Percentiles rank a stretch among this genome's conserved stretches.
Evolutionary conservation across 2,113 vertebrate species (phyloP).

Genomic region (Spheniscus mendiculus): DNA sequence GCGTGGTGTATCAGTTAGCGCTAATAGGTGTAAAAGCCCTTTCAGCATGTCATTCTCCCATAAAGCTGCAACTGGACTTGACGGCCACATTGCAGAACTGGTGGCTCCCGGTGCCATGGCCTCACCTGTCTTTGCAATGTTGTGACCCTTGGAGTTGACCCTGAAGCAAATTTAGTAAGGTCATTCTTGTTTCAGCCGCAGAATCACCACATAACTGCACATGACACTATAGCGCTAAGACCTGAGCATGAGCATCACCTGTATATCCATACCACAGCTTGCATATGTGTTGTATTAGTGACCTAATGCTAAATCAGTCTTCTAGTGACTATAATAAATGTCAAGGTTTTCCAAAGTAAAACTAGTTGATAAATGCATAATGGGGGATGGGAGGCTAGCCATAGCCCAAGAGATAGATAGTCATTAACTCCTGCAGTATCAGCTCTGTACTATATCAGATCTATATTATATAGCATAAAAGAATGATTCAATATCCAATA

Average conservation of each 20-base stretch:
- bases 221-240: neutral
- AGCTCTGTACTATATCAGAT: neutral
- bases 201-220: neutral
- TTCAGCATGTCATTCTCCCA: neutral
- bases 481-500: neutral
- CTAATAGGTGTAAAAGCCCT: neutral
- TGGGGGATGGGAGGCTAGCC: neutral
- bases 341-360: neutral
- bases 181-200: neutral
- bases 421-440: neutral
- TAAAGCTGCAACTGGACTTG: neutral
- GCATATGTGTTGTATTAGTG: neutral
- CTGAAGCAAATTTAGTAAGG: neutral
- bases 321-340: neutral
- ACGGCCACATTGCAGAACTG: neutral
- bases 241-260: neutral
- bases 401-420: neutral
- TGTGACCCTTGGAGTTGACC: neutral
- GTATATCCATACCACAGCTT: neutral
- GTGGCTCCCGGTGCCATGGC: neutral
- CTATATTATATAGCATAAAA: neutral
- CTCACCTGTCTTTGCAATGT: neutral
- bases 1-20: fast-evolving
- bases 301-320: neutral
- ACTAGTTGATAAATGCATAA: neutral